A percentile compares a stretch with the other conserved stretches of the same genome.
Conservation (phyloP, 35 echinoderm and acorn worm genomes). For the Amphiura filiformis region DNA sequence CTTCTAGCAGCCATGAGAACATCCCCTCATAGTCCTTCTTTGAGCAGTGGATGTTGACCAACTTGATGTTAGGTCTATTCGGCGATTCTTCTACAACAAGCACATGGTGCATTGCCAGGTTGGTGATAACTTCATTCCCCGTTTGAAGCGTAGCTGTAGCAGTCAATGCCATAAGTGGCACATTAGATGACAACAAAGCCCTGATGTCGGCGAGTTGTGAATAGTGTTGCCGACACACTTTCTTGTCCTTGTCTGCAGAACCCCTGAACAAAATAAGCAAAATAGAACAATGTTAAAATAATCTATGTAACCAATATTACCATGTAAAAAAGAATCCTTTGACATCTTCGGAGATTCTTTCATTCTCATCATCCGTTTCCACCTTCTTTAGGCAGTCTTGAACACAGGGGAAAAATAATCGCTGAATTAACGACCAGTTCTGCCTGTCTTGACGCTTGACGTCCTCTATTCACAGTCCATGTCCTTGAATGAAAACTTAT, state of each 20-base stretch:
- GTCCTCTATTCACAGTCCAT: neutral
- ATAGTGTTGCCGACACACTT: neutral
- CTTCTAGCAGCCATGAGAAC: neutral
- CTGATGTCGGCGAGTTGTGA: neutral
- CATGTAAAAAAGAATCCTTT: neutral
- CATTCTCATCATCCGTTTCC: neutral
- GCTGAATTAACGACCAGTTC: neutral
- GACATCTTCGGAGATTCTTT: neutral
- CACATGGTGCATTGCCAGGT: neutral
- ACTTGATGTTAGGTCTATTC: neutral
- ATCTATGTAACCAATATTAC: no score
- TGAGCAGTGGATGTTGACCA: no score
- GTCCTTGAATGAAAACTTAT: neutral
- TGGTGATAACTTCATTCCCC: neutral
- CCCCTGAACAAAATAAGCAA: neutral
- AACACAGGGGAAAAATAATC: neutral
- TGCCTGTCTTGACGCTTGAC: neutral
- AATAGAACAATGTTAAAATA: no score
- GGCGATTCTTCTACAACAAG: neutral
- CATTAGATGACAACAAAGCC: neutral
- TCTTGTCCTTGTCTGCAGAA: neutral
- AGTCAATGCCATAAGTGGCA: neutral
- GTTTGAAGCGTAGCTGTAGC: neutral
- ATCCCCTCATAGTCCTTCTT: neutral
- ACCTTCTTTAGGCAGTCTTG: neutral